Evolutionary conservation across 2,113 vertebrate genomes (phyloP).

Genomic region (Etheostoma spectabile): DNA sequence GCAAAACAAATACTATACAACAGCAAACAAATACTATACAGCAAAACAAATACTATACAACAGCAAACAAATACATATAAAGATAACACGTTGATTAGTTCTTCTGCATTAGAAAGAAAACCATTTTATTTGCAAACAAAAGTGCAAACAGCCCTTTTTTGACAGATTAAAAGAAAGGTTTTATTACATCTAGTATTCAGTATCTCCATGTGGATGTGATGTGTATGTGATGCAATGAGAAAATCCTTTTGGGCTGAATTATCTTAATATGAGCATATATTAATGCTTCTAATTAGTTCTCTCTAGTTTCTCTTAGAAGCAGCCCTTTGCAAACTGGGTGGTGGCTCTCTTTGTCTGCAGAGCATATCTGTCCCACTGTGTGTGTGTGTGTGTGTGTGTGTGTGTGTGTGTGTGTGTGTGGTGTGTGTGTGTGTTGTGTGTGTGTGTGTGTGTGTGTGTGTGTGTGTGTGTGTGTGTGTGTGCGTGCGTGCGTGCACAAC

Average conservation of each 20-base stretch:
- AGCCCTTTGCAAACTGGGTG: constrained; percentile 38
- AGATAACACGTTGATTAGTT: not conserved
- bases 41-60: too few species aligned
- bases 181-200: not conserved
- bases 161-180: not conserved
- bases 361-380: constrained; percentile 26
- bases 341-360: constrained; percentile 59
- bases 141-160: not conserved
- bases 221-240: not conserved
- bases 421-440: constrained; percentile 12
- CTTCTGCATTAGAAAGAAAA: not conserved
- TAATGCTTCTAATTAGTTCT: not conserved
- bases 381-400: constrained; percentile 26
- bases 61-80: too few species aligned
- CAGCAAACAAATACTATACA: too few species aligned
- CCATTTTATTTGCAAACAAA: not conserved
- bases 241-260: not conserved
- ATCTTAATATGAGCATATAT: not conserved
- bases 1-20: too few species aligned
- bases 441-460: constrained; percentile 11
- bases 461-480: constrained; percentile 12
- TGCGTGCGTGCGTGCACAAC: constrained; percentile 12
- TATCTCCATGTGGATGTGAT: not conserved
- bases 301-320: not conserved
- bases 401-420: constrained; percentile 6